phyloP scores from a whole-genome alignment of 2,797 vertebrate genomes.

The Cyprinella venusta region DNA sequence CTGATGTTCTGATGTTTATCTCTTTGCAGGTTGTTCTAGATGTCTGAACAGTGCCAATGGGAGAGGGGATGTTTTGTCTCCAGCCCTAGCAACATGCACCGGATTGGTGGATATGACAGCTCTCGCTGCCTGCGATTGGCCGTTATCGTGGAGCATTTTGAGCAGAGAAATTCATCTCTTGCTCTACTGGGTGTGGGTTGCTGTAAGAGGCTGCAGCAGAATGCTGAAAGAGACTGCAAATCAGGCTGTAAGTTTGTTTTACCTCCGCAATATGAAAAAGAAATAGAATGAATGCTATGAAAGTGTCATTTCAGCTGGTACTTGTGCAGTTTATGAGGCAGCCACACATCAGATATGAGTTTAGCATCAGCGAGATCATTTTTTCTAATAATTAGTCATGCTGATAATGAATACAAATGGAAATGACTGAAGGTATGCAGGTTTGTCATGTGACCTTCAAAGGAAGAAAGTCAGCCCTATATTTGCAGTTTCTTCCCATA shows the following conservation, averaged over 20 bases:
- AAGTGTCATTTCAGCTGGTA: not conserved
- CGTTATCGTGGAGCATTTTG: conserved; percentile 68
- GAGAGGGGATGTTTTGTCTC: conserved; percentile 73
- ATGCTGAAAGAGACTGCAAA: conserved; percentile 62
- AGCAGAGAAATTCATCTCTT: conserved; percentile 77
- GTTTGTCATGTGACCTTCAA: conserved; percentile 20
- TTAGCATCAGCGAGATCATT: conserved; percentile 3
- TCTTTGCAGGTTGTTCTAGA: conserved; percentile 74
- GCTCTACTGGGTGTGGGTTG: conserved; percentile 70
- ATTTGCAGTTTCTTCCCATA: not conserved
- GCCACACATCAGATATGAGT: not conserved
- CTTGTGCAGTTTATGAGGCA: not conserved
- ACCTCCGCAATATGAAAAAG: conserved; percentile 10
- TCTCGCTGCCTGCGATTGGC: conserved; percentile 73
- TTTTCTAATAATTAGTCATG: conserved; percentile 11
- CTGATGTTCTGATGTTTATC: conserved; percentile 61
- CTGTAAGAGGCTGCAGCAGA: conserved; percentile 73
- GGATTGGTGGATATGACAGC: conserved; percentile 73
- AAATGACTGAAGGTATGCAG: conserved; percentile 1
- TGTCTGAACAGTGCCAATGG: conserved; percentile 75
- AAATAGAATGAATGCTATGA: not conserved
- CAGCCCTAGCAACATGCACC: conserved; percentile 80
- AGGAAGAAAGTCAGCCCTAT: not conserved
- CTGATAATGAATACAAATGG: conserved; percentile 7
- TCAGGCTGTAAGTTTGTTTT: conserved; percentile 39